phyloP scores from a whole-genome alignment of 2,113 vertebrate species.

The Elephas maximus region DNA sequence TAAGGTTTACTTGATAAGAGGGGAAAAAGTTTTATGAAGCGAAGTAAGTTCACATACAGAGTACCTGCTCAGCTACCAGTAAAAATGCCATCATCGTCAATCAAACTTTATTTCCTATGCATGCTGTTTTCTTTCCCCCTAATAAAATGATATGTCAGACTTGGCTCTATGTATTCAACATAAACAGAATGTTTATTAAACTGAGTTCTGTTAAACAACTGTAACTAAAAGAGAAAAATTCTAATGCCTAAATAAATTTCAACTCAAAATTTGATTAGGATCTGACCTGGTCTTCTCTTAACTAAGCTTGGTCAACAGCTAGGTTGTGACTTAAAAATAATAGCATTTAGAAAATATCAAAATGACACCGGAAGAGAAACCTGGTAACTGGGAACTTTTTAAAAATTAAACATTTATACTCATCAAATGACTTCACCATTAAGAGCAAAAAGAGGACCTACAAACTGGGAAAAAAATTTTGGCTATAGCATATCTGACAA shows the following conservation, averaged over 20 bases:
- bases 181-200: neutral
- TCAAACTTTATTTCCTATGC: neutral
- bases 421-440: no score
- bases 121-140: neutral
- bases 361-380: neutral
- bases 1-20: neutral
- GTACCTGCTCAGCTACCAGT: neutral
- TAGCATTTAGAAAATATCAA: neutral
- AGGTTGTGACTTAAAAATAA: conserved; percentile 25
- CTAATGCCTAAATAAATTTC: conserved; percentile 18
- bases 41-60: neutral
- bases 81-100: conserved; percentile 35
- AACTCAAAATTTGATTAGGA: neutral
- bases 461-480: no score
- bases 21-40: neutral
- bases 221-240: conserved; percentile 33
- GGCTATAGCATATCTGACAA: no score
- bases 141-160: conserved; percentile 42
- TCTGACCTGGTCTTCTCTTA: neutral
- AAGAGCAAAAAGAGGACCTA: no score
- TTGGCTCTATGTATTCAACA: neutral
- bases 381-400: no score
- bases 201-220: neutral
- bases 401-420: no score
- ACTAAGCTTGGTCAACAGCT: neutral